These are phyloP conservation scores for Prolemur simus DNA, from an alignment of 2,113 vertebrate species.

Conservation along the genomic window DNA sequence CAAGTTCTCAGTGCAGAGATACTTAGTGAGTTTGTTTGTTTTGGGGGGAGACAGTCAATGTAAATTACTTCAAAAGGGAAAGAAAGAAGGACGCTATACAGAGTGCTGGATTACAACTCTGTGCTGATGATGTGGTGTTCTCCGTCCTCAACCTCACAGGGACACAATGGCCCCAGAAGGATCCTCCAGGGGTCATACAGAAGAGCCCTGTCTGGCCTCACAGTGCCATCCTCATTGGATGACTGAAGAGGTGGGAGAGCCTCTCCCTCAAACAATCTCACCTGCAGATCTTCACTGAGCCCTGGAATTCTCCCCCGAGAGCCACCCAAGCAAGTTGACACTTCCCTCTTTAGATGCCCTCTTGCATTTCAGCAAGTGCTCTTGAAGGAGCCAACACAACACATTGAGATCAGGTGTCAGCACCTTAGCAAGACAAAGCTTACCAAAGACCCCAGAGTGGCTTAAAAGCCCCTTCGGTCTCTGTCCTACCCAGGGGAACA, in stretches of 20 bases:
- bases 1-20: background rate
- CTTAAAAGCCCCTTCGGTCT: background rate
- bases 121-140: rapidly evolving
- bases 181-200: background rate
- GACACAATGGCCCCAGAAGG: background rate
- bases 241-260: background rate
- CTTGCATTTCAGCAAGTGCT: background rate
- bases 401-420: background rate
- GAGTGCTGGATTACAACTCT: background rate
- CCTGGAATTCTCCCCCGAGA: background rate
- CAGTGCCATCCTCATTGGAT: too few species aligned
- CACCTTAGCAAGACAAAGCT: background rate
- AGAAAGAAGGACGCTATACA: background rate
- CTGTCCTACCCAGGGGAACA: background rate
- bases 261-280: background rate
- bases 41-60: background rate
- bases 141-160: background rate
- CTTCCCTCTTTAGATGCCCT: background rate
- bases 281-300: background rate
- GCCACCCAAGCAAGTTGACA: too few species aligned
- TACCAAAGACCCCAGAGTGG: rapidly evolving
- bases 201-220: background rate
- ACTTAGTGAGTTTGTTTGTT: background rate
- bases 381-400: background rate
- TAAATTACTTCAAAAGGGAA: background rate